Evolutionary conservation across 1,140 invertebrate species (phyloP), one percentile per base, ranked within the genome.

Genomic region (Zophobas morio): DNA sequence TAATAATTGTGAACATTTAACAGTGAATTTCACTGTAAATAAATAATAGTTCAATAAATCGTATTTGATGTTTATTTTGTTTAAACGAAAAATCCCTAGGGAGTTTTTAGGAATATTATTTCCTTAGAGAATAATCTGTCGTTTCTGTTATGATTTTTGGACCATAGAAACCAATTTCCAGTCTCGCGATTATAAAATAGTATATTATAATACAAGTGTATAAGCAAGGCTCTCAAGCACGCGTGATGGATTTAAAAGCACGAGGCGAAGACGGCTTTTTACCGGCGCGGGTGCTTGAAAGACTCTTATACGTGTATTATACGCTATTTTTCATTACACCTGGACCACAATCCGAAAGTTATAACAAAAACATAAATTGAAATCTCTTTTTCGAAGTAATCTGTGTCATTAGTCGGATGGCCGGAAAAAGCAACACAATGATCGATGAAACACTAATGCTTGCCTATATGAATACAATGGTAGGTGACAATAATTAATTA

Each of bases 191-290:
- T 20, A 20, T 46, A 46, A 46, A 46, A 46, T 46, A 46, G 42
- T 46, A 46, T 46, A 46, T 46, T 46, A 46, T 46, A 46, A 46
- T 46, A 46, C 42, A 46, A 46, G 42, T 46, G 42, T 46, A 46
- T 46, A 46, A 46, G 42, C 42, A 46, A 46, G 42, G 3, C 42
- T 46, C 8, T 46, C 3, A 46, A 46, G 42, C 8, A 46, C 42
- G 8, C 42, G 8, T 8, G 42, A 46, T 8, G 42, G 8, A 3
- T 46, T 46, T 46, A 46, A 46, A 46, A 46, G 42, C 42, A 46
- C 42, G 42, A 46, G 8, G 42, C 42, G 20, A 20, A 20, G 20
- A 20, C 20, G 20, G 20, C 20, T 20, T 20, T 20, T 46, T 46
- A 8, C 3, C 42, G 8, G 42, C 3, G 42, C 8, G 20, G 8